Conservation (phyloP, 2,113 vertebrate genomes). For the Leucoraja erinaceus region DNA sequence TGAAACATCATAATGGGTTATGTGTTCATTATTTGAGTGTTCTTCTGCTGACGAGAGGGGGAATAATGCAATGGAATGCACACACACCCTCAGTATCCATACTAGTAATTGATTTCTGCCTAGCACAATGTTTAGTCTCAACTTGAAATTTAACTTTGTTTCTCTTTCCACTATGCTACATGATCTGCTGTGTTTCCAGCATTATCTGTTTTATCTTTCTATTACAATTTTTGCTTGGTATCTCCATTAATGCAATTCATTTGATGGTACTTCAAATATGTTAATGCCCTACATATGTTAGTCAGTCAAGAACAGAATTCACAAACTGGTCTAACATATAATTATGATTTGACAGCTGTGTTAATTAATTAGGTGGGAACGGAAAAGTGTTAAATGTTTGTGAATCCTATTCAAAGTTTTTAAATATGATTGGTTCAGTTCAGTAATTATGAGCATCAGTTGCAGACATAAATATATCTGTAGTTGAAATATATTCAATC, state of each 20-base stretch:
- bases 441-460: background rate
- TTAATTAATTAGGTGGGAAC: background rate
- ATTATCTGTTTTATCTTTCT: too few relatives aligned
- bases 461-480: background rate
- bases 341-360: background rate
- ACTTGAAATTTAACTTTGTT: too few relatives aligned
- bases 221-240: conserved; percentile 15
- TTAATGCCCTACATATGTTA: background rate
- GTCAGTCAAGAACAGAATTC: background rate
- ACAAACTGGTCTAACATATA: background rate
- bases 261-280: background rate
- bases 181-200: too few relatives aligned
- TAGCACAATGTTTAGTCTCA: background rate
- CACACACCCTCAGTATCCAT: background rate
- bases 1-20: too few relatives aligned
- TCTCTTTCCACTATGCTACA: too few relatives aligned
- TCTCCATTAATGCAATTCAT: conserved; percentile 13
- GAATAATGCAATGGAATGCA: background rate
- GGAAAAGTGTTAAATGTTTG: background rate
- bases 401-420: conserved; percentile 14
- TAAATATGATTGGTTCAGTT: background rate
- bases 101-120: background rate
- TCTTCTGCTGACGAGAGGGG: background rate
- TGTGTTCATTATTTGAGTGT: background rate
- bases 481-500: background rate